A percentile compares a stretch with the other conserved stretches of the same genome.
phyloP scores from a whole-genome alignment of 1,140 invertebrate species.

The Sesamia nonagrioides region DNA sequence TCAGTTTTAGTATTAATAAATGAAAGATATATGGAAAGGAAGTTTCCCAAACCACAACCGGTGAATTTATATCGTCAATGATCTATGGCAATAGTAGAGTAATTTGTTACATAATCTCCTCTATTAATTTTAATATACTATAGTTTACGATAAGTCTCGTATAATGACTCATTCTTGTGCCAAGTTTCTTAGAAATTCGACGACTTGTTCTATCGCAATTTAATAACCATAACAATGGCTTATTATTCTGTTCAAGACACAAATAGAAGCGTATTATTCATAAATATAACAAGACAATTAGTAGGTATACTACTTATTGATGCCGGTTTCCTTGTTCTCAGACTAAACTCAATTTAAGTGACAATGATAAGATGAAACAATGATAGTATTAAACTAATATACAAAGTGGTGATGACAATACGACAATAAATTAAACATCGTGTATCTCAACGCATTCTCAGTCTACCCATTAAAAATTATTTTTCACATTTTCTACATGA shows the following conservation, averaged over 20 bases:
- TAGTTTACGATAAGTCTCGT: not conserved
- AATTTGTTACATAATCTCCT: not conserved
- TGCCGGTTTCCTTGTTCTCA: no score
- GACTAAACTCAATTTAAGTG: no score
- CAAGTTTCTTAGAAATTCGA: constrained; percentile 12
- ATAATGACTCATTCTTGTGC: constrained; percentile 3
- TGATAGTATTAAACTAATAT: no score
- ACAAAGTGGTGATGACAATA: no score
- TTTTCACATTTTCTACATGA: no score
- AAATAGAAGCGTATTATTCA: not conserved
- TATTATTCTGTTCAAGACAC: not conserved
- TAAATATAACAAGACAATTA: not conserved
- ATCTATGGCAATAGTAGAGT: not conserved
- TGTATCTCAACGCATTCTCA: no score
- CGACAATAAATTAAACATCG: no score
- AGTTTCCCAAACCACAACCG: not conserved
- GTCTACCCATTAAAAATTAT: no score
- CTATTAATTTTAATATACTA: not conserved
- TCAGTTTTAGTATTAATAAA: no score
- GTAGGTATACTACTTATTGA: not conserved
- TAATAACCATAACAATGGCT: not conserved
- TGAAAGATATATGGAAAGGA: no score
- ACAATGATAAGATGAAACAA: no score
- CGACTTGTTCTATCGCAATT: not conserved
- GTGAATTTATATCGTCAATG: not conserved